These are phyloP conservation scores for Eupeodes corollae DNA, from an alignment of 1,140 invertebrate genomes.

Conservation along the genomic window DNA sequence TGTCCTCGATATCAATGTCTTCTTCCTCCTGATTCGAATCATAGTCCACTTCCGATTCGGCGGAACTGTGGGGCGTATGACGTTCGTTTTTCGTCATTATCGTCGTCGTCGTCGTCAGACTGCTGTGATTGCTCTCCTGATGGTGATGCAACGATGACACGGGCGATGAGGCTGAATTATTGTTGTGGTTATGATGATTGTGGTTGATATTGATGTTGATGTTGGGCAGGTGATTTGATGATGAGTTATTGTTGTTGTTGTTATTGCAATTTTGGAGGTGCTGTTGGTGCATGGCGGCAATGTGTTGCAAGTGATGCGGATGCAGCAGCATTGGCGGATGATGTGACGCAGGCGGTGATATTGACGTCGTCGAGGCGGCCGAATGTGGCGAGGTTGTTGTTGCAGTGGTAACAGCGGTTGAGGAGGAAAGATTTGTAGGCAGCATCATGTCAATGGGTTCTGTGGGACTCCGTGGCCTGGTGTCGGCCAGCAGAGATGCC, in stretches of 20 bases:
- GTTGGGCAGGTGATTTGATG: conserved; percentile 12
- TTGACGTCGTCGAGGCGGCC: conserved; percentile 1
- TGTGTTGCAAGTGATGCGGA: too few relatives aligned
- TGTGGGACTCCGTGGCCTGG: conserved; percentile 38
- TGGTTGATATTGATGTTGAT: conserved; percentile 8
- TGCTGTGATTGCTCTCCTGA: conserved; percentile 4
- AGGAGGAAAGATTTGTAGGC: conserved; percentile 34
- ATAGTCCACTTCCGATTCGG: conserved; percentile 48
- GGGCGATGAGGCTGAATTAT: background rate
- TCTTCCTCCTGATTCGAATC: conserved; percentile 46
- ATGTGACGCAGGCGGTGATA: too few relatives aligned
- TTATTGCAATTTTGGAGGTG: background rate
- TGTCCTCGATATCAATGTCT: conserved; percentile 55
- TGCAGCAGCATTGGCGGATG: too few relatives aligned
- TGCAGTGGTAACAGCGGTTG: conserved; percentile 20
- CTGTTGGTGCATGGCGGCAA: background rate
- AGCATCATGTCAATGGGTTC: conserved; percentile 19
- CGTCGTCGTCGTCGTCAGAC: conserved; percentile 1
- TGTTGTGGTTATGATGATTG: conserved; percentile 1
- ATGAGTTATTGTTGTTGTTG: conserved; percentile 7
- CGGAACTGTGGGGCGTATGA: conserved; percentile 33
- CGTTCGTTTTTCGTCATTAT: conserved; percentile 25
- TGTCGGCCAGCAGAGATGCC: conserved; percentile 53
- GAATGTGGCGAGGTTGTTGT: conserved; percentile 22
- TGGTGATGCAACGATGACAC: background rate